phyloP scores from a whole-genome alignment of 2,797 vertebrate genomes.

The Limosa lapponica region DNA sequence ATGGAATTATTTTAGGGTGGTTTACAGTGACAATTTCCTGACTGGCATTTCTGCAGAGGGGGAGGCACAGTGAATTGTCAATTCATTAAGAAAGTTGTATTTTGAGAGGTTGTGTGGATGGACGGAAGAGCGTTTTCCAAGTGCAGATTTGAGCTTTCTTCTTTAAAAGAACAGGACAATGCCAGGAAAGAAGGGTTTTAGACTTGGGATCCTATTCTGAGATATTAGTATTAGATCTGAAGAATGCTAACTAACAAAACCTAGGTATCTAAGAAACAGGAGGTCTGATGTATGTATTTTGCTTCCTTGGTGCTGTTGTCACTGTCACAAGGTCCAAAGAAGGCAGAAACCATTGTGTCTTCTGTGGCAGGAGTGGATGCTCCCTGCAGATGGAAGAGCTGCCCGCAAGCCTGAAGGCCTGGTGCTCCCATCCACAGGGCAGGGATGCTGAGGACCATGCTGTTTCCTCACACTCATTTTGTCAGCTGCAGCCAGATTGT shows the following conservation, averaged over 20 bases:
- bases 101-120: not conserved
- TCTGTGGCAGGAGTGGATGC: not conserved
- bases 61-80: not conserved
- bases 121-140: not conserved
- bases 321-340: not conserved
- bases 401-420: not conserved
- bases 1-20: conserved; percentile 59
- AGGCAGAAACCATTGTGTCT: not conserved
- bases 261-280: not conserved
- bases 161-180: not conserved
- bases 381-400: not conserved
- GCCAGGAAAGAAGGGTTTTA: not conserved
- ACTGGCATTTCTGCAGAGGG: conserved; percentile 11
- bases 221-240: not conserved
- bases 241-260: not conserved
- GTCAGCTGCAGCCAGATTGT: not conserved
- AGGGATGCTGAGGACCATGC: not conserved
- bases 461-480: too few relatives aligned
- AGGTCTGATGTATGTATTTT: not conserved
- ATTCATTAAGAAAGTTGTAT: not conserved
- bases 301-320: not conserved
- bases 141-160: not conserved
- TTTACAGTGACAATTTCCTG: conserved; percentile 37
- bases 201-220: not conserved
- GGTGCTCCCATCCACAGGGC: not conserved